Conservation (phyloP, 1,140 invertebrate species). For the Drosophila nikananu region DNA sequence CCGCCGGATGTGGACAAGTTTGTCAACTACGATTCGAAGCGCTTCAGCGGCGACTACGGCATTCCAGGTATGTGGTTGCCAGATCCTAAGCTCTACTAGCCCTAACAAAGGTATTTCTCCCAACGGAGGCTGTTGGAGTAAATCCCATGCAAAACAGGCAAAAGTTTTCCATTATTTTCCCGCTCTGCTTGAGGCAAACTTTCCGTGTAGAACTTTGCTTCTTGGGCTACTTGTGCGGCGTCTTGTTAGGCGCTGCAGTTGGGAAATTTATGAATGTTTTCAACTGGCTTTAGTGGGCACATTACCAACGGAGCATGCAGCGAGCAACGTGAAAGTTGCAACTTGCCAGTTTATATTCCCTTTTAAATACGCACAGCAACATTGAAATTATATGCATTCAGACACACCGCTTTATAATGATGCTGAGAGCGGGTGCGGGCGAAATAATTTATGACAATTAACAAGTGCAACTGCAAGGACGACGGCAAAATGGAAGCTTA, state of each 20-base stretch:
- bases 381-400: constrained; percentile 66
- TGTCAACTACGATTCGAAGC: constrained; percentile 87
- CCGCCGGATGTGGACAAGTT: constrained; percentile 90
- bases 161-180: constrained; percentile 59
- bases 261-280: constrained; percentile 76
- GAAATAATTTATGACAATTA: constrained; percentile 79
- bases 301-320: constrained; percentile 31
- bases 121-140: constrained; percentile 3
- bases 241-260: constrained; percentile 30
- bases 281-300: constrained; percentile 67
- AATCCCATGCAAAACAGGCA: constrained; percentile 31
- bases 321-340: constrained; percentile 27
- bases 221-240: constrained; percentile 23
- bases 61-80: constrained; percentile 86
- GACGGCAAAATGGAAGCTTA: constrained; percentile 34
- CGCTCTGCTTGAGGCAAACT: constrained; percentile 49
- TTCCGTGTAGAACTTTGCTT: constrained; percentile 66
- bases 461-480: constrained; percentile 54
- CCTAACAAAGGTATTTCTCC: constrained; percentile 30
- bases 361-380: constrained; percentile 70
- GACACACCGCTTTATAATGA: constrained; percentile 38
- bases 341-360: constrained; percentile 60
- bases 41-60: constrained; percentile 90
- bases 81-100: constrained; percentile 34
- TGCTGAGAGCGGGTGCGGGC: constrained; percentile 8